Conservation (phyloP, 2,113 vertebrate species). For the Axis porcinus region DNA sequence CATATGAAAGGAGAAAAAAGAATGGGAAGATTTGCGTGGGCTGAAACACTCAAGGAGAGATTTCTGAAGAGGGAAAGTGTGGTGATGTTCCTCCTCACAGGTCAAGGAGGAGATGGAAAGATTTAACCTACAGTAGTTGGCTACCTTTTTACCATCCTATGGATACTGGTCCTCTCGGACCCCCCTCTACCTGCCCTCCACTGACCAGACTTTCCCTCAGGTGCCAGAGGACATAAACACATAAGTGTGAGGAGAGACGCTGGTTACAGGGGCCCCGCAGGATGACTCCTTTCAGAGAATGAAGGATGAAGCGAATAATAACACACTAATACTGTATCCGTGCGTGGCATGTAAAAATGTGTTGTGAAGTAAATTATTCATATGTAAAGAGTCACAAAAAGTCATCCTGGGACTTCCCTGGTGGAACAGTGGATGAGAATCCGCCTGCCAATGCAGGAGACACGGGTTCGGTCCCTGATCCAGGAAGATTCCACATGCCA, state of each 20-base stretch:
- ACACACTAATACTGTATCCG: background rate
- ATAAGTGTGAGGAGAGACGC: background rate
- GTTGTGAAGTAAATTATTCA: background rate
- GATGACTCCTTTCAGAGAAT: background rate
- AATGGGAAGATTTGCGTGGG: background rate
- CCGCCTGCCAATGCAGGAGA: fast-evolving
- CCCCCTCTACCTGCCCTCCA: background rate
- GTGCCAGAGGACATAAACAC: background rate
- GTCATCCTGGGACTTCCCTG: background rate
- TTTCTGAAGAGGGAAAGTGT: background rate
- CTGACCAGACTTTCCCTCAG: background rate
- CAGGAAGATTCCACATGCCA: background rate
- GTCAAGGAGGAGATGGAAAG: background rate
- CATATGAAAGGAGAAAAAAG: background rate
- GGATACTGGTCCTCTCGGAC: background rate
- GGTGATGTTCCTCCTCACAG: background rate
- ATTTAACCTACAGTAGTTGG: background rate
- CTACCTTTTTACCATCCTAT: background rate
- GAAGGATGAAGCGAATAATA: background rate
- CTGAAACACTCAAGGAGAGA: background rate
- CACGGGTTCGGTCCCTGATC: background rate
- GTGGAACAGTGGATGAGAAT: background rate
- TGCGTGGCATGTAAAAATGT: background rate
- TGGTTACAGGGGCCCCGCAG: background rate
- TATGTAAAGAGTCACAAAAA: background rate